Base-by-base conservation (phyloP, 2,888 invertebrate species). In the Antitype chi region DNA sequence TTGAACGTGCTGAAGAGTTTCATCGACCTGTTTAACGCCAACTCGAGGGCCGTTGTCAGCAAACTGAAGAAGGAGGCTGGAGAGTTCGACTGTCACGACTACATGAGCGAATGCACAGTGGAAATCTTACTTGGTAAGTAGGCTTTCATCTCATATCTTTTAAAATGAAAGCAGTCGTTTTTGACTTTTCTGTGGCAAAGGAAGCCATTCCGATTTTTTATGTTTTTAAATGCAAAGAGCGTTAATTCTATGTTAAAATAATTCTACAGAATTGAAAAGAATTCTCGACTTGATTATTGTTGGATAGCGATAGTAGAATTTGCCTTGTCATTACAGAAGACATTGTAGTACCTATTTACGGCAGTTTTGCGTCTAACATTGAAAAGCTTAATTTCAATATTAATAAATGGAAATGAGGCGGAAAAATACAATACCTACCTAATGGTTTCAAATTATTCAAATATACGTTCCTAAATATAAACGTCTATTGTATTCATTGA, bases 1-100 rank as follows among this genome's bases (percentile, higher is more conserved):
- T 97, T 98, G 94, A 98, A 98, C 94, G 98, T 98, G 1, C 95
- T 98, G 88, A 98, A 98, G 97, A 98, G 98, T 88, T 98, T 98
- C 96, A 98, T 98, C 90, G 98, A 98, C 91, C 96, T 98, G 55
- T 98, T 98, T 96, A 98, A 98, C 92, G 98, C 98, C 82, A 98
- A 98, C 95, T 98, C 98, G 63, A 97, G 97, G 66, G 97, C 97
- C 74, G 98, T 98, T 9, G 98, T 98, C 8, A 97, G 97, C 77
- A 98, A 98, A 91, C 95, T 98, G 93, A 97, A 97, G 93, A 97
- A 97, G 88, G 98, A 98, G 93, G 93, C 96, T 72, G 98, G 97
- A 86, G 97, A 97, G 71, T 98, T 98, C 91, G 98, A 98, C 93
- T 97, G 98, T 90, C 98, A 98, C 90, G 98, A 98, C 93, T 98